phyloP scores from a whole-genome alignment of 1,140 invertebrate genomes.

The Rhynchophorus ferrugineus region DNA sequence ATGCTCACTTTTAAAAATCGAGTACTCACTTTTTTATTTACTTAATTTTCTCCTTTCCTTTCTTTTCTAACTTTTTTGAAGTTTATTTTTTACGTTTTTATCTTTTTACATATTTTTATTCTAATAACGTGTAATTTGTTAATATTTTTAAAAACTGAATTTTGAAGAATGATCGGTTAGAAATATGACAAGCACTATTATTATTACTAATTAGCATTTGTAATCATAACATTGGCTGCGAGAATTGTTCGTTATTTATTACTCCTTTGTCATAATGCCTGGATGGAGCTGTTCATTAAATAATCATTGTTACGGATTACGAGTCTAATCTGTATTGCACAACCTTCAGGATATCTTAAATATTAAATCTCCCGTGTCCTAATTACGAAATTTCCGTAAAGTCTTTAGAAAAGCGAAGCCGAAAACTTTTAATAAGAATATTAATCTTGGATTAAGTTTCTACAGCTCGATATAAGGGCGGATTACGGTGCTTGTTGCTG shows the following conservation, averaged over 20 bases:
- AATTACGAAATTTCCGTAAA: conserved; percentile 3
- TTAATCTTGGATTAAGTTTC: conserved; percentile 1
- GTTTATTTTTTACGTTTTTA: too few relatives aligned
- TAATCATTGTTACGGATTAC: background rate
- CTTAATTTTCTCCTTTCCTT: too few relatives aligned
- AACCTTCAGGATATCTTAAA: background rate
- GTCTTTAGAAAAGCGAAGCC: background rate
- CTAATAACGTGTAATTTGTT: too few relatives aligned
- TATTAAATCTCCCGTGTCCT: background rate
- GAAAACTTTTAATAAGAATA: conserved; percentile 6
- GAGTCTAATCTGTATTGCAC: background rate
- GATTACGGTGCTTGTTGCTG: background rate
- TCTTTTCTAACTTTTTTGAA: too few relatives aligned
- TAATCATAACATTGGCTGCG: too few relatives aligned
- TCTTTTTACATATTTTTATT: too few relatives aligned
- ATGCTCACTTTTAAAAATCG: too few relatives aligned
- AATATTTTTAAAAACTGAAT: too few relatives aligned
- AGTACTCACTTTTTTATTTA: too few relatives aligned
- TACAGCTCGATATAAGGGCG: background rate
- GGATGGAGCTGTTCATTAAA: background rate
- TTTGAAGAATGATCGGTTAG: too few relatives aligned
- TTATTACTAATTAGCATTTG: too few relatives aligned
- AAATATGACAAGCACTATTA: too few relatives aligned
- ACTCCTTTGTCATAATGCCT: background rate
- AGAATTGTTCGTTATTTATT: background rate